Evolutionary conservation across 2,888 invertebrate species (phyloP), one percentile per base, ranked within the genome.

Genomic region (Ectobius pallidus): DNA sequence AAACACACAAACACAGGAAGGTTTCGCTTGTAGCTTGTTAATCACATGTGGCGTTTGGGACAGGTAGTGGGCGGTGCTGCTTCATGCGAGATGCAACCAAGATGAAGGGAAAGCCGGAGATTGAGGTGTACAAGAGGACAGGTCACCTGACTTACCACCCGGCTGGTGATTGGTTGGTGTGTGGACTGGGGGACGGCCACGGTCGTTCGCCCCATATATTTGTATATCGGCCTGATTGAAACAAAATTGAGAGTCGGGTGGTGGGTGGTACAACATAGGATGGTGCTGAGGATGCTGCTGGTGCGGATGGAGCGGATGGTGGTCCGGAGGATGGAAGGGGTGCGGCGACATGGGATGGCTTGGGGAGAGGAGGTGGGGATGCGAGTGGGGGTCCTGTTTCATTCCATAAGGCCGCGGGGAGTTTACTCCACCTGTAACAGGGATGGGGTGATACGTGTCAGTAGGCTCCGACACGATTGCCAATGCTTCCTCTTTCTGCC

Each of bases 321-420:
- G 84, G 79, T 85, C 87, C 74, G 76, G 76, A 55, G 77, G 70
- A 74, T 77, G 80, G 79, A 81, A 83, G 79, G 84, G 83, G 82
- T 85, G 85, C 80, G 86, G 86, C 83, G 88, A 86, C 85, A 87
- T 87, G 80, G 87, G 85, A 81, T 87, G 86, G 83, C 82, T 86
- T 81, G 81, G 84, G 76, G 80, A 78, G 77, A 76, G 82, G 77
- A 81, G 83, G 80, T 82, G 83, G 79, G 75, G 75, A 68, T 52
- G 52, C 30, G 34, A 52, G 39, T 67, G 70, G 16, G 70, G 75
- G 58, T 76, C 74, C 71, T 74, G 75, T 74, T 73, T 76, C 75
- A 73, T 69, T 72, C 74, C 74, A 71, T 76, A 77, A 77, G 71
- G 77, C 76, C 77, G 75, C 75, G 75, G 74, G 73, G 77, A 74